phyloP scores from a whole-genome alignment of 2,888 invertebrate species.

The Gastrophysa polygoni region DNA sequence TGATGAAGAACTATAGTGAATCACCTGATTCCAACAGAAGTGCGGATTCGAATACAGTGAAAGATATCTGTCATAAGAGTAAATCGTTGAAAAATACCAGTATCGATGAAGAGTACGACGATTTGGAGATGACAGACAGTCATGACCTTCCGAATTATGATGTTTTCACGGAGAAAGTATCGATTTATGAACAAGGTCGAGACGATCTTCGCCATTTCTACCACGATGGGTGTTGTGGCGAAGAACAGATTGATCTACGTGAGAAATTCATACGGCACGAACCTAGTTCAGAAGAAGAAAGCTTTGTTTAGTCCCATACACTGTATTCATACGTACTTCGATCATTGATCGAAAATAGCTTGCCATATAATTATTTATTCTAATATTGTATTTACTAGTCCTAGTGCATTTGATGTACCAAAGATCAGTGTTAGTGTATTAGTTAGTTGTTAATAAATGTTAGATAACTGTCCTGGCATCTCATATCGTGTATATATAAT shows the following conservation, averaged over 20 bases:
- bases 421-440: neutral
- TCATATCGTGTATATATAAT: too few relatives aligned
- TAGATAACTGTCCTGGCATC: too few relatives aligned
- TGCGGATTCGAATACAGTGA: slow-evolving; percentile 50
- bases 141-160: slow-evolving; percentile 35
- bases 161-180: slow-evolving; percentile 44
- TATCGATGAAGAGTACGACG: slow-evolving; percentile 39
- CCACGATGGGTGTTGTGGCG: slow-evolving; percentile 32
- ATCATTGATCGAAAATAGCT: neutral
- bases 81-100: slow-evolving; percentile 24
- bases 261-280: slow-evolving; percentile 40
- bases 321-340: too few relatives aligned
- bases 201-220: slow-evolving; percentile 34
- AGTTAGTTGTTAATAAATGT: neutral
- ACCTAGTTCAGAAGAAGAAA: slow-evolving; percentile 42
- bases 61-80: slow-evolving; percentile 26
- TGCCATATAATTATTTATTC: neutral
- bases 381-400: neutral
- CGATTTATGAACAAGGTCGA: slow-evolving; percentile 35
- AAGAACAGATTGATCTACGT: slow-evolving; percentile 40
- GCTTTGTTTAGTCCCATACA: slow-evolving; percentile 41
- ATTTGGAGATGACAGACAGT: slow-evolving; percentile 20
- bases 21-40: slow-evolving; percentile 65
- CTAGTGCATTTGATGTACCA: neutral
- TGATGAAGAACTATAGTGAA: slow-evolving; percentile 51